Evolutionary conservation across 2,888 invertebrate species (phyloP).

Genomic region (Polietes domitor): DNA sequence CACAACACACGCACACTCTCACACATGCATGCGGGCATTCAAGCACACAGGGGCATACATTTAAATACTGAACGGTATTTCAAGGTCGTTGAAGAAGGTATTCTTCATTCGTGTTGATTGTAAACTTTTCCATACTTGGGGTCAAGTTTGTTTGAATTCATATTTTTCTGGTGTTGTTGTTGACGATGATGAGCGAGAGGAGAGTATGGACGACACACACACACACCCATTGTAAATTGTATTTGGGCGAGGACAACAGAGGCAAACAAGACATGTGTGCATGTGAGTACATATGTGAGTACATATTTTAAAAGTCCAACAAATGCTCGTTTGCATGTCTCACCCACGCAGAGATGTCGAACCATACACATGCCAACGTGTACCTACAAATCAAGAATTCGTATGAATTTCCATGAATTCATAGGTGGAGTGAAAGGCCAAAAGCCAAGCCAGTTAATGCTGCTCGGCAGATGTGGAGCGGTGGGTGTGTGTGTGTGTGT

Average conservation of each 20-base stretch:
- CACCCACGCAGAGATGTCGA: constrained; percentile 17
- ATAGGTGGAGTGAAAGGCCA: constrained; percentile 32
- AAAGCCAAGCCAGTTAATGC: constrained; percentile 23
- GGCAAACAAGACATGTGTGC: constrained; percentile 18
- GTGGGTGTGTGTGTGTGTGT: neutral
- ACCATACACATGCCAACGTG: neutral
- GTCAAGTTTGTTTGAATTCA: constrained; percentile 34
- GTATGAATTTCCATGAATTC: constrained; percentile 22
- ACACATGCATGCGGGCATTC: neutral
- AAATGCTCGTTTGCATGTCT: too few species aligned
- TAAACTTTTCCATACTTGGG: constrained; percentile 32
- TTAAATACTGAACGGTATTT: constrained; percentile 9
- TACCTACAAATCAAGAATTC: constrained; percentile 17
- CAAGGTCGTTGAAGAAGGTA: constrained; percentile 23
- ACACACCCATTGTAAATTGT: neutral
- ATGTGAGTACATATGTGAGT: too few species aligned
- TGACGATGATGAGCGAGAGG: neutral
- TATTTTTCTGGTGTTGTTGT: constrained; percentile 5
- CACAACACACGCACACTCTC: neutral
- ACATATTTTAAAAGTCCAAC: constrained; percentile 36
- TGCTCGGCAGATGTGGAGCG: neutral
- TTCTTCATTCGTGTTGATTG: constrained; percentile 36
- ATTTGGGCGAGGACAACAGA: neutral
- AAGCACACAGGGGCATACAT: neutral
- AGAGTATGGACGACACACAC: neutral